Base-by-base conservation (phyloP, 1,140 invertebrate species). In the Euwallacea similis region DNA sequence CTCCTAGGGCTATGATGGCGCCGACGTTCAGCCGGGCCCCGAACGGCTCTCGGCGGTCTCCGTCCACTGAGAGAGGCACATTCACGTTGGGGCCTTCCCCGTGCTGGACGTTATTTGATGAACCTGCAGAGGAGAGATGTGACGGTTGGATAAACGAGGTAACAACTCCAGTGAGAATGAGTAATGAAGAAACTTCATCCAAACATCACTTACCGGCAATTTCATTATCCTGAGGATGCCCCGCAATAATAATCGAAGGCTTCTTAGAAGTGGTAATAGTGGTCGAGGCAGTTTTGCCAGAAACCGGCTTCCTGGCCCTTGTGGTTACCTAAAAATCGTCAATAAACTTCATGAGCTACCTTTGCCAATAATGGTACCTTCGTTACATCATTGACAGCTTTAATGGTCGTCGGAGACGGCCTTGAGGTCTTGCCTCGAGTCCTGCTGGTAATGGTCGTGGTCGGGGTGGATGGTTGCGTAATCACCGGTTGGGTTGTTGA, bases 1-100 rank as follows among this genome's bases (percentile, higher is more conserved):
- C 92, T 11, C 92, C 93, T 9, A 96, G 83, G 2, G 93, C 93
- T 63, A 97, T 94, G 59, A 97, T 93, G 0, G 93, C 93, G 33
- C 93, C 92, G 58, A 94, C 83, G 81, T 94, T 94, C 3, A 94
- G 84, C 77, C 90, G 89, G 0, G 91, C 90, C 42, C 90, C 91
- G 68, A 89, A 85, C 0, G 88, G 84, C 71, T 89, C 88, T 42
- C 87, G 85, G 9, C 86, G 81, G 55, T 88, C 85, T 42, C 88
- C 87, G 69, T 91, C 90, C 0, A 91, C 87, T 0, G 88, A 85
- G 64, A 86, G 85, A 0, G 90, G 90, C 0, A 92, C 84, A 81
- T 87, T 92, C 75, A 84, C 90, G 76, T 85, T 90, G 67, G 83
- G 89, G 74, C 77, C 87, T 79, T 83, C 83, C 82, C 73, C 86